Evolutionary conservation across 2,888 invertebrate species (phyloP).

Genomic region (Chelonus formosanus): DNA sequence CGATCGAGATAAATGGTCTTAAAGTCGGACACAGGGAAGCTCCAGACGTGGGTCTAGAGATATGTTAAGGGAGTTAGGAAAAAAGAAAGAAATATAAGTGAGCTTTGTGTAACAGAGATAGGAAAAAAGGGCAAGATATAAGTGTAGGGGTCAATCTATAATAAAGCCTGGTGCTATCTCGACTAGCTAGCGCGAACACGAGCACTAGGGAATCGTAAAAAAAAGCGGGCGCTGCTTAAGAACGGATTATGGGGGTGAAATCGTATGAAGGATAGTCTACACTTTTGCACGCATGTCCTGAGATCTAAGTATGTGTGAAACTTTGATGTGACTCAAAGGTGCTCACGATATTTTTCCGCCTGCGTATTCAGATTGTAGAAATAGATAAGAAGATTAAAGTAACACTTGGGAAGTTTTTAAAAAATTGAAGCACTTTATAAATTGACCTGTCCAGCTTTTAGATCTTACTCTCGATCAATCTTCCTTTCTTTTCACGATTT

Average conservation of each 20-base stretch:
- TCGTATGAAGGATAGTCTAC: slow-evolving; percentile 48
- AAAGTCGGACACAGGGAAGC: slow-evolving; percentile 44
- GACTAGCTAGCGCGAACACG: slow-evolving; percentile 54
- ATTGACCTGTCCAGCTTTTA: no score
- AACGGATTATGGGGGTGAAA: slow-evolving; percentile 64
- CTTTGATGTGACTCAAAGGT: slow-evolving; percentile 15
- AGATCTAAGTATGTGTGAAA: not conserved
- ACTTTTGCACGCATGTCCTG: slow-evolving; percentile 6
- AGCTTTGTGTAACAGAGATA: not conserved
- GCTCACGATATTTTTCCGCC: slow-evolving; percentile 6
- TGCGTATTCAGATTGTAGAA: slow-evolving; percentile 10
- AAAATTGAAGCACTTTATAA: slow-evolving; percentile 7
- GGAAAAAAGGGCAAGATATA: slow-evolving; percentile 48
- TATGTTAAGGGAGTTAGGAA: slow-evolving; percentile 18
- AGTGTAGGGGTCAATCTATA: slow-evolving; percentile 63
- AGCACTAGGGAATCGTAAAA: slow-evolving; percentile 58
- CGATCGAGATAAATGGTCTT: slow-evolving; percentile 61
- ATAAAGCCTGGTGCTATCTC: slow-evolving; percentile 62
- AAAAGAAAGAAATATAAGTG: slow-evolving; percentile 13
- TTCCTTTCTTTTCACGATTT: no score
- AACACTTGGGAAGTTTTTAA: not conserved
- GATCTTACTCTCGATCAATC: no score
- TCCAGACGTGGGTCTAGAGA: slow-evolving; percentile 36
- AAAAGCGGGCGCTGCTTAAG: slow-evolving; percentile 58
- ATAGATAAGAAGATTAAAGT: slow-evolving; percentile 7